Base-by-base conservation (phyloP, 2,113 vertebrate genomes). In the Misgurnus mizolepis region DNA sequence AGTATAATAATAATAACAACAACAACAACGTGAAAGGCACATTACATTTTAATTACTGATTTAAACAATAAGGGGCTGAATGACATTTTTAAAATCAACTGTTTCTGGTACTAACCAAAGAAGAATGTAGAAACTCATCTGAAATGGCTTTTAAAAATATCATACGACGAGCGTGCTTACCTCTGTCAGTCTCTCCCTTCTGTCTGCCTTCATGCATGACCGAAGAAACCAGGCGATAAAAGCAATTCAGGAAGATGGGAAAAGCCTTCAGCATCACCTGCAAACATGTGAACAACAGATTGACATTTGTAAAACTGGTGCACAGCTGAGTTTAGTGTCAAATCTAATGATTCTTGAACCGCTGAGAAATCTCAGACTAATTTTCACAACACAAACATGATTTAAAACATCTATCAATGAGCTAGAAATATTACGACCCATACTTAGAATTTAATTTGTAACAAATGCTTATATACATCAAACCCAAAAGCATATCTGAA, bases 151-250 rank as follows among this genome's bases (percentile, higher is more conserved):
- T 34, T 34, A 34, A 34, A 34, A 34, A 34, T 34, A 34, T 34
- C 27, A 34, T 34, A 34, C 3, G 27, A 47, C 1, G 6, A 50
- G 14, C 4, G 0, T 39, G 27, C 4, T 15, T 85, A 93, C 93
- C 91, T 90, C 86, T 89, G 89, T 96, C 95, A 88, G 66, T 74
- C 27, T 96, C 95, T 80, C 89, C 92, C 88, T 90, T 95, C 88
- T 98, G 97, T 34, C 92, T 90, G 43, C 98, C 97, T 86, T 98
- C 95, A 2, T 92, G 93, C 92, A 99, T 96, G 80, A 97, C 90
- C 64, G 97, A 98, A 55, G 91, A 80, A 80, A 98, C 90, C 67
- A 99, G 87, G 67, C 94, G 94, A 81, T 96, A 90, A 85, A 99
- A 98, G 83, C 94, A 93, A 84, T 92, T 96, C 84, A 99, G 72